Evolutionary conservation across 2,797 vertebrate genomes (phyloP).

Genomic region (Oreortyx pictus): DNA sequence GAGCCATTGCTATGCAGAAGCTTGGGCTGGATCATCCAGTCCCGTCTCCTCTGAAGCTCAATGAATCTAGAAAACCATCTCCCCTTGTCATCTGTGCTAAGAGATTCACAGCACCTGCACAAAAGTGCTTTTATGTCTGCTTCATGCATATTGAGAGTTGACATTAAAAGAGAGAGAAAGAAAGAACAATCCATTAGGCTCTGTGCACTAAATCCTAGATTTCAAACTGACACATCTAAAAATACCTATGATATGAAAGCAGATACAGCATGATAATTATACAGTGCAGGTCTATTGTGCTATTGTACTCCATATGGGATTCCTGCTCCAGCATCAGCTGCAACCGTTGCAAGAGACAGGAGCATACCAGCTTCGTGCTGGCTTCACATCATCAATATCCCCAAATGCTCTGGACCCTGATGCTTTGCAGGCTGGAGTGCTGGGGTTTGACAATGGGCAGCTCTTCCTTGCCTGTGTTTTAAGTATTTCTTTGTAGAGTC

Average conservation of each 20-base stretch:
- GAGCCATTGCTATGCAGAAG: neutral
- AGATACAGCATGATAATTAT: conserved; percentile 66
- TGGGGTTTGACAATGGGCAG: neutral
- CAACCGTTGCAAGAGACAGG: neutral
- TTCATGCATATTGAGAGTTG: conserved; percentile 69
- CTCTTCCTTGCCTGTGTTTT: neutral
- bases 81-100: conserved; percentile 18
- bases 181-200: conserved; percentile 71
- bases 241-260: conserved; percentile 72
- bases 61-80: conserved; percentile 64
- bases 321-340: conserved; percentile 7
- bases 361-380: neutral
- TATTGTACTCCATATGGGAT: neutral
- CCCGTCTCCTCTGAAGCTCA: conserved; percentile 27
- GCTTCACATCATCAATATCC: neutral
- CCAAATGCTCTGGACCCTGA: neutral
- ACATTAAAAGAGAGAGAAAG: conserved; percentile 61
- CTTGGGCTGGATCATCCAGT: neutral
- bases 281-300: conserved; percentile 31
- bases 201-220: conserved; percentile 69
- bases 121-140: conserved; percentile 67
- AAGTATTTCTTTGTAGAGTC: neutral
- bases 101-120: conserved; percentile 61
- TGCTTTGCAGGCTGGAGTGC: neutral
- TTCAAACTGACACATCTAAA: conserved; percentile 72